A percentile compares a stretch with the other conserved stretches of the same genome.
Conservation (phyloP, 2,797 vertebrate species). For the Sarcoramphus papa region DNA sequence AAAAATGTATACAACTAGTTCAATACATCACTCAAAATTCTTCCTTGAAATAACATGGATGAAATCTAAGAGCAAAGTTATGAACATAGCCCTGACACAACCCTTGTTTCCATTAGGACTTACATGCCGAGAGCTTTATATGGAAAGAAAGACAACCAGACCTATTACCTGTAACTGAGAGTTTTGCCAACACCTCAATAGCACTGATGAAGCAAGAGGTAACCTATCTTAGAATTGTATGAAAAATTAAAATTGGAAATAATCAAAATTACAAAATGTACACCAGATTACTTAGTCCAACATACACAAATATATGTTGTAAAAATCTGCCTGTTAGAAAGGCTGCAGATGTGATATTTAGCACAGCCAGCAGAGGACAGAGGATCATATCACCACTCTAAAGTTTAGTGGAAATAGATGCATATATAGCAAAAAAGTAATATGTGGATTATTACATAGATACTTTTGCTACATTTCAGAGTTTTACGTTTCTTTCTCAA, state of each 20-base stretch:
- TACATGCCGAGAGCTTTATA: neutral
- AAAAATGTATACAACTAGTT: neutral
- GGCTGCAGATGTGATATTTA: neutral
- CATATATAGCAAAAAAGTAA: neutral
- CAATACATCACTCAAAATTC: neutral
- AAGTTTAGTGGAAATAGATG: neutral
- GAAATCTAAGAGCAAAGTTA: neutral
- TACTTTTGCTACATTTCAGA: neutral
- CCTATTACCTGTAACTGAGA: neutral
- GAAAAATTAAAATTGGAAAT: neutral
- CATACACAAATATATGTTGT: neutral
- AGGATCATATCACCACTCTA: neutral
- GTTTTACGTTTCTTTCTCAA: neutral
- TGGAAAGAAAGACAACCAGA: neutral
- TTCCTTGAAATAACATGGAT: neutral
- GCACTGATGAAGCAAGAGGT: neutral
- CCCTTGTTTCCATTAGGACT: neutral
- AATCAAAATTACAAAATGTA: neutral
- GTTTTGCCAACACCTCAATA: neutral
- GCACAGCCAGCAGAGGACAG: neutral
- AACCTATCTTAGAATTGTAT: neutral
- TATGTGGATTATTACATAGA: neutral
- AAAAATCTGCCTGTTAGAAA: neutral
- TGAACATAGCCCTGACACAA: neutral
- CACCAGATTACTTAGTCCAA: neutral